A percentile compares a stretch with the other conserved stretches of the same genome.
Conservation (phyloP, 2,888 invertebrate genomes). For the Mayetiola destructor region DNA sequence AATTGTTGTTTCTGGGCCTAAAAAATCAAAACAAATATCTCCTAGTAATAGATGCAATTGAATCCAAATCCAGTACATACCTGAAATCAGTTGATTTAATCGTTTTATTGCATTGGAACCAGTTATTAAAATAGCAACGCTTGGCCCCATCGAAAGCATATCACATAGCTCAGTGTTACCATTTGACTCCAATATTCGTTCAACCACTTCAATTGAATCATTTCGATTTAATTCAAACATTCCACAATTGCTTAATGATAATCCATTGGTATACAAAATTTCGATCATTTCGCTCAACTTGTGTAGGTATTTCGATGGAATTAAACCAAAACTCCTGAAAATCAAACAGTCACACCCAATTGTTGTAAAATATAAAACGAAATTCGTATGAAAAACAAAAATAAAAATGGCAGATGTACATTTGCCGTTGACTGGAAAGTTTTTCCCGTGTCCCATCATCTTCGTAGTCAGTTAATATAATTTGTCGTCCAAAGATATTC, state of each 20-base stretch:
- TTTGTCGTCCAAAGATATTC: slow-evolving; percentile 56
- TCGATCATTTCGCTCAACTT: slow-evolving; percentile 60
- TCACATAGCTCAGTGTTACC: too few species aligned
- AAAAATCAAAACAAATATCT: slow-evolving; percentile 35
- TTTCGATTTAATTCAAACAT: slow-evolving; percentile 51
- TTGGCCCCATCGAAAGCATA: slow-evolving; percentile 20
- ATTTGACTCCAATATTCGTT: slow-evolving; percentile 37
- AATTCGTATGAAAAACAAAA: slow-evolving; percentile 9
- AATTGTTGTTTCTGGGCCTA: slow-evolving; percentile 46
- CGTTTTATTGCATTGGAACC: slow-evolving; percentile 31
- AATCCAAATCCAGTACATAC: slow-evolving; percentile 14
- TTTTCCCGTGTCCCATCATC: slow-evolving; percentile 51
- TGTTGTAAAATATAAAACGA: slow-evolving; percentile 1
- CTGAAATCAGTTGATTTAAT: slow-evolving; percentile 23
- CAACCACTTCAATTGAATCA: slow-evolving; percentile 47
- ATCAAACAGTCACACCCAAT: background rate
- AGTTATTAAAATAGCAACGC: slow-evolving; percentile 29
- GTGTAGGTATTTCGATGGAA: slow-evolving; percentile 57
- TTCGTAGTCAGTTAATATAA: slow-evolving; percentile 58
- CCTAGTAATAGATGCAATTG: slow-evolving; percentile 15
- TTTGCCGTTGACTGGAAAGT: slow-evolving; percentile 47
- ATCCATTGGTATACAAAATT: slow-evolving; percentile 44
- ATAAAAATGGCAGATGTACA: slow-evolving; percentile 36
- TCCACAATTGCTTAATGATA: slow-evolving; percentile 51
- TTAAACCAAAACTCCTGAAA: slow-evolving; percentile 55